Evolutionary conservation across 2,888 invertebrate genomes (phyloP).

Genomic region (Lasioglossum figueresi): DNA sequence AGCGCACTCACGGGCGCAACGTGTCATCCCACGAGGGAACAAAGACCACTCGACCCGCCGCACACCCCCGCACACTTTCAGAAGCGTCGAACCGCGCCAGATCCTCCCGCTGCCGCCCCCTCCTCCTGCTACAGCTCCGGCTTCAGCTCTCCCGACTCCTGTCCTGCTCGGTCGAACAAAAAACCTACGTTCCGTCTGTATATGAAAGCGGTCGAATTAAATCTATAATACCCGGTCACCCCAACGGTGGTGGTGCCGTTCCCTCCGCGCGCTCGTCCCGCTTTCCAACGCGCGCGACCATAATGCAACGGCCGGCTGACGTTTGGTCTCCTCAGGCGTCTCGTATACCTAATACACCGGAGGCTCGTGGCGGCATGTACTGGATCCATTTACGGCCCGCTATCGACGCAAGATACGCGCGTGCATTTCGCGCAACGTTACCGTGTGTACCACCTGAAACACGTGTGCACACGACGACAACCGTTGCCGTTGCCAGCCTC

Average conservation of each 20-base stretch:
- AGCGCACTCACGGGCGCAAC: conserved; percentile 35
- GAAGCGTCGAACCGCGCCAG: conserved; percentile 69
- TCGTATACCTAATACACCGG: conserved; percentile 40
- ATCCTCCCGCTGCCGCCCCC: not conserved
- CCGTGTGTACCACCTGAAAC: conserved; percentile 29
- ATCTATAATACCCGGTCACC: conserved; percentile 49
- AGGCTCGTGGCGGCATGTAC: conserved; percentile 42
- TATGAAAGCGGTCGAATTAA: conserved; percentile 61
- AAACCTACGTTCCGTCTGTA: conserved; percentile 41
- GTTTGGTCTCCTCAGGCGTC: conserved; percentile 54
- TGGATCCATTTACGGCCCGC: conserved; percentile 57
- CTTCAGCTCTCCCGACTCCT: not conserved
- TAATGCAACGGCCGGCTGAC: conserved; percentile 59
- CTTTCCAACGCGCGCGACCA: conserved; percentile 53
- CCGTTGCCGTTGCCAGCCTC: not conserved
- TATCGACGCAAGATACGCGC: conserved; percentile 62
- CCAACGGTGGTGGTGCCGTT: not conserved
- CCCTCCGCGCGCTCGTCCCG: conserved; percentile 31
- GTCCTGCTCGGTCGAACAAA: conserved; percentile 30
- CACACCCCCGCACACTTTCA: conserved; percentile 69
- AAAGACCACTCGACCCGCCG: conserved; percentile 73
- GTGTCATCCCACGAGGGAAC: conserved; percentile 71
- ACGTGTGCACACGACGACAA: conserved; percentile 6
- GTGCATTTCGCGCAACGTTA: conserved; percentile 53
- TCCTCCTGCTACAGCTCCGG: not conserved